phyloP scores from a whole-genome alignment of 23 tunicate genomes.

The Aplidium turbinatum region DNA sequence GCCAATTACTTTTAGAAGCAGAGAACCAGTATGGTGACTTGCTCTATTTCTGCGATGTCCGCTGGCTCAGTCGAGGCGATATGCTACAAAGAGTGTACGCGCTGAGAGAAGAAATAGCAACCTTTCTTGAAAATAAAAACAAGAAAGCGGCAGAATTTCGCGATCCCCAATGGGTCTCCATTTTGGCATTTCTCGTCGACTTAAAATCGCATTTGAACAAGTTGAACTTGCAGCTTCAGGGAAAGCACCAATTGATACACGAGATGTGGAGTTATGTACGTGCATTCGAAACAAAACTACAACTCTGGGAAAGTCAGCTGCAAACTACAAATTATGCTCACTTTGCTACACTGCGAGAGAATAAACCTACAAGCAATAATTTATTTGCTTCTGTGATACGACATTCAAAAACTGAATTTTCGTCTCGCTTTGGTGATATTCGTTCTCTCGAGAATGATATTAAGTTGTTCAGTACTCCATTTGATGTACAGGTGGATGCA shows the following conservation, averaged over 20 bases:
- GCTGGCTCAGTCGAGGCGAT: conserved; percentile 81
- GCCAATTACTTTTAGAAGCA: conserved; percentile 68
- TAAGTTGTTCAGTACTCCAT: conserved; percentile 68
- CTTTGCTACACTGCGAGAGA: conserved; percentile 56
- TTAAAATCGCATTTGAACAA: conserved; percentile 68
- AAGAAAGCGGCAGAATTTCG: too few relatives aligned
- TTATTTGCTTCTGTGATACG: conserved; percentile 55
- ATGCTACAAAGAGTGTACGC: conserved; percentile 46
- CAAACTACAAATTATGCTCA: conserved; percentile 55
- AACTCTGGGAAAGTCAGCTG: conserved; percentile 71
- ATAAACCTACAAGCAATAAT: conserved; percentile 37
- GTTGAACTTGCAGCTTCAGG: conserved; percentile 72
- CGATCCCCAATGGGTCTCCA: conserved; percentile 69
- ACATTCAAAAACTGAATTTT: conserved; percentile 59
- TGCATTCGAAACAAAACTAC: conserved; percentile 73
- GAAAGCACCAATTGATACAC: conserved; percentile 61
- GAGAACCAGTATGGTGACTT: conserved; percentile 68
- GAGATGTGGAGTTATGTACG: conserved; percentile 71
- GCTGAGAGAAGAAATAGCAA: conserved; percentile 47
- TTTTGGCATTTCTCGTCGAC: conserved; percentile 65
- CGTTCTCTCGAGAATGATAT: conserved; percentile 65
- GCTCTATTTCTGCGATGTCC: conserved; percentile 66
- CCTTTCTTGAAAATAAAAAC: conserved; percentile 45
- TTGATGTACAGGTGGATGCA: conserved; percentile 46
- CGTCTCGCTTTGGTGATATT: conserved; percentile 43